Conservation (phyloP, 2,797 vertebrate genomes). For the Cyprinella venusta region DNA sequence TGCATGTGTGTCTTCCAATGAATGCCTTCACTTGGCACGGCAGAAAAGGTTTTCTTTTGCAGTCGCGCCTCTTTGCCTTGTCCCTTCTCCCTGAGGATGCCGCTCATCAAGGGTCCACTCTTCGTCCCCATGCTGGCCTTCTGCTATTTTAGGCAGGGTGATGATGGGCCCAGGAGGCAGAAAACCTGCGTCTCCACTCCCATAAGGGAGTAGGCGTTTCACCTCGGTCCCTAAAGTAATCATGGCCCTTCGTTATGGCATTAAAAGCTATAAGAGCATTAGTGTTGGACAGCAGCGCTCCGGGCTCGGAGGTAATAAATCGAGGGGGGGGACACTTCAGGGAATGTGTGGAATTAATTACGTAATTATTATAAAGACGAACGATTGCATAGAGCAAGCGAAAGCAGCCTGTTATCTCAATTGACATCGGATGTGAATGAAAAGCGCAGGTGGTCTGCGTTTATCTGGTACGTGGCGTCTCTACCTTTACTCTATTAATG, state of each 20-base stretch:
- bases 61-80: conserved; percentile 43
- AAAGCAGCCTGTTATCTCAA: conserved; percentile 43
- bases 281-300: conserved; percentile 48
- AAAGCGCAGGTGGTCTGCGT: conserved; percentile 53
- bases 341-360: conserved; percentile 66
- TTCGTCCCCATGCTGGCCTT: conserved; percentile 56
- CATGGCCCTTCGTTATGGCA: conserved; percentile 64
- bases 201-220: conserved; percentile 58
- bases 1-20: neutral
- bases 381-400: conserved; percentile 50
- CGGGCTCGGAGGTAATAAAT: conserved; percentile 51
- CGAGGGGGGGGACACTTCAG: conserved; percentile 14
- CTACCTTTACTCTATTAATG: conserved; percentile 24
- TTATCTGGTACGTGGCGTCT: conserved; percentile 35
- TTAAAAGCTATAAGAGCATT: conserved; percentile 56
- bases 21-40: conserved; percentile 59
- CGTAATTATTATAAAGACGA: conserved; percentile 54
- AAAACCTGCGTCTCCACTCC: conserved; percentile 42
- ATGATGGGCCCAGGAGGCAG: conserved; percentile 43
- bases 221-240: conserved; percentile 68
- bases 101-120: conserved; percentile 20
- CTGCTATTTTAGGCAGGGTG: conserved; percentile 63
- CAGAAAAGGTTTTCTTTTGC: conserved; percentile 44
- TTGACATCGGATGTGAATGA: conserved; percentile 54
- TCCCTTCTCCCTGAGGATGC: conserved; percentile 62